Evolutionary conservation across 30 jellyfish, hydroid and myxozoan species (phyloP).

Genomic region (Hydra vulgaris): DNA sequence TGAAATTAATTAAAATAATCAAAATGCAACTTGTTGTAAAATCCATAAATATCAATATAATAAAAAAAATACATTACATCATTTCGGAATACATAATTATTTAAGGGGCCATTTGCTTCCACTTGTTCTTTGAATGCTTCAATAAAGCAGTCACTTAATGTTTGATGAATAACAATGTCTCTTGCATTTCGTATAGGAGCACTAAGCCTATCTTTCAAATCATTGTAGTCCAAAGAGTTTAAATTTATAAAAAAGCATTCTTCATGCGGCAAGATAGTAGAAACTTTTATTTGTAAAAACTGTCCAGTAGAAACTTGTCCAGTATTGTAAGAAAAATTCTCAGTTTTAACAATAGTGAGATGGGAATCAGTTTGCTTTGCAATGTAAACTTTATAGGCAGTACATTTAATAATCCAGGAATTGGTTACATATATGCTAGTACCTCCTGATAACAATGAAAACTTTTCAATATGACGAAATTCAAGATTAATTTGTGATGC

Average conservation of each 20-base stretch:
- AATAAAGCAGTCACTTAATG: conserved; percentile 73
- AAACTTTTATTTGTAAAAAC: conserved; percentile 43
- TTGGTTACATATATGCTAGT: conserved; percentile 78
- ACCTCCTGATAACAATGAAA: conserved; percentile 62
- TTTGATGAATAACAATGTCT: conserved; percentile 66
- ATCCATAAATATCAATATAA: not conserved
- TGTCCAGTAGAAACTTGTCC: conserved; percentile 48
- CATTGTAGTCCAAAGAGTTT: conserved; percentile 69
- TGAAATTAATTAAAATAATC: too few species aligned
- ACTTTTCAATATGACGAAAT: conserved; percentile 71
- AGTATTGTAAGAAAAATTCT: conserved; percentile 46
- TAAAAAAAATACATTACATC: too few species aligned
- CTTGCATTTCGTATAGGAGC: conserved; percentile 90
- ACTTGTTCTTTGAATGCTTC: conserved; percentile 74
- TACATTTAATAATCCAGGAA: conserved; percentile 78
- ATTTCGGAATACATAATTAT: not conserved
- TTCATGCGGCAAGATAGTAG: conserved; percentile 53
- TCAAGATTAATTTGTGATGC: conserved; percentile 85
- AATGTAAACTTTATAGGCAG: conserved; percentile 43
- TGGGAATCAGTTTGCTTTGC: conserved; percentile 88
- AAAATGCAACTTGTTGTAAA: not conserved
- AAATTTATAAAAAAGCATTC: conserved; percentile 42
- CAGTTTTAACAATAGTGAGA: conserved; percentile 42
- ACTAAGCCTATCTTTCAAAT: conserved; percentile 56
- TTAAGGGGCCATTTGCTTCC: conserved; percentile 27